A percentile compares a stretch with the other conserved stretches of the same genome.
Evolutionary conservation across 1,140 invertebrate genomes (phyloP).

Genomic region (Drosophila arawakana): DNA sequence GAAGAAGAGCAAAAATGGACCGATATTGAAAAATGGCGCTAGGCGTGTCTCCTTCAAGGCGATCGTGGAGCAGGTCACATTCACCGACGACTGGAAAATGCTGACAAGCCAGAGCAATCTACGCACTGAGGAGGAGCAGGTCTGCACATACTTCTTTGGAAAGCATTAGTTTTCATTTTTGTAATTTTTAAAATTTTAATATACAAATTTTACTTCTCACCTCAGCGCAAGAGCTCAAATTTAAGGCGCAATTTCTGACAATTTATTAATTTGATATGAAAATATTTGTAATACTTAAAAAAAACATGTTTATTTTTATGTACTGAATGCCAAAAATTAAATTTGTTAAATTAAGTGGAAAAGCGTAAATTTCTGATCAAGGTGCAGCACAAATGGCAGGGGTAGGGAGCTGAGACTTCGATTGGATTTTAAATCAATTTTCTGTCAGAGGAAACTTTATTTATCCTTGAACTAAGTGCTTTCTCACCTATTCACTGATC

Average conservation of each 20-base stretch:
- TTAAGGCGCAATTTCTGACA: slow-evolving; percentile 33
- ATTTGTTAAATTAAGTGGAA: too few species aligned
- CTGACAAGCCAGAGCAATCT: slow-evolving; percentile 40
- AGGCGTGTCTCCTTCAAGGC: slow-evolving; percentile 56
- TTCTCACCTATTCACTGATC: too few species aligned
- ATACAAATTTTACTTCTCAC: neutral
- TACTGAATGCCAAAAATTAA: neutral
- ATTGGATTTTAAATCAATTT: too few species aligned
- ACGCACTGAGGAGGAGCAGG: slow-evolving; percentile 67
- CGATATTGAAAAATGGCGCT: slow-evolving; percentile 1
- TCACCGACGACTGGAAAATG: slow-evolving; percentile 57
- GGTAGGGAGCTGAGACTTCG: too few species aligned
- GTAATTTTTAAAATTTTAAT: neutral
- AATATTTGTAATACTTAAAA: neutral
- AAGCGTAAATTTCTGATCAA: too few species aligned
- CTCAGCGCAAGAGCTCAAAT: slow-evolving; percentile 20
- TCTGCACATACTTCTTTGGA: slow-evolving; percentile 4
- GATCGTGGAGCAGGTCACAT: slow-evolving; percentile 62
- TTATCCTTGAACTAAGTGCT: too few species aligned
- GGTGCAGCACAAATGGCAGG: too few species aligned
- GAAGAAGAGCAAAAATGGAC: slow-evolving; percentile 22
- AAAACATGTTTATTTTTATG: slow-evolving; percentile 32
- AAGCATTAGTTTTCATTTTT: neutral
- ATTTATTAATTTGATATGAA: neutral
- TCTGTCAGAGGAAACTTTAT: too few species aligned